Evolutionary conservation across 2,888 invertebrate genomes (phyloP), one percentile per base, ranked within the genome.

Genomic region (Abrostola triplasia): DNA sequence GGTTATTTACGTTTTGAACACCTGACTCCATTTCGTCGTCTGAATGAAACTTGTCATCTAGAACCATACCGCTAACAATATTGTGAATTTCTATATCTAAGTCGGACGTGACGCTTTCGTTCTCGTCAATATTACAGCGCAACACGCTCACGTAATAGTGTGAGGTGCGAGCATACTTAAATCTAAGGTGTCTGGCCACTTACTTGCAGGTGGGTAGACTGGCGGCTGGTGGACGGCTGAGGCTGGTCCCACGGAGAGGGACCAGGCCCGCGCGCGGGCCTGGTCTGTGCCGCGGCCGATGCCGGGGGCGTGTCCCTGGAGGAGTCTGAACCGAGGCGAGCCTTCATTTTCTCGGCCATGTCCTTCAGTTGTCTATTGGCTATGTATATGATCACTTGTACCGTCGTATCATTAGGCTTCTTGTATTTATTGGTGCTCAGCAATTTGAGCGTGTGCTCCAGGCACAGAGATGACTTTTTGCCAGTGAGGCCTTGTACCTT

Each of bases 361-460:
- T 5, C 9, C 36, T 58, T 58, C 0, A 68, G 37, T 10, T 68
- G 64, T 9, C 41, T 49, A 0, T 52, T 50, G 7, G 57, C 48
- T 8, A 70, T 52, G 7, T 58, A 58, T 4, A 64, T 50, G 1
- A 48, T 4, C 8, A 70, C 51, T 13, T 58, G n/a, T 0, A 69
- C 9, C 1, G 41, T n/a, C 5, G 5, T 0, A 0, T 50, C 7
- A 0, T 64, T 5, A 0, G 0, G 7, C 2, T 58, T 41, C 7
- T 10, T 55, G 8, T 59, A 35, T 11, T 47, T 44, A 1, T 44
- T 40, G 0, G 51, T 24, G 8, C 67, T 50, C 0, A 72, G 63
- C 1, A 88, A 41, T 0, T 74, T 73, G 0, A 85, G 52, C 0
- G 87, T 88, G 59, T 90, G 89, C 36, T 78, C 73, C 6, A 87